phyloP scores from a whole-genome alignment of 2,113 vertebrate species.

The Leptosomus discolor region DNA sequence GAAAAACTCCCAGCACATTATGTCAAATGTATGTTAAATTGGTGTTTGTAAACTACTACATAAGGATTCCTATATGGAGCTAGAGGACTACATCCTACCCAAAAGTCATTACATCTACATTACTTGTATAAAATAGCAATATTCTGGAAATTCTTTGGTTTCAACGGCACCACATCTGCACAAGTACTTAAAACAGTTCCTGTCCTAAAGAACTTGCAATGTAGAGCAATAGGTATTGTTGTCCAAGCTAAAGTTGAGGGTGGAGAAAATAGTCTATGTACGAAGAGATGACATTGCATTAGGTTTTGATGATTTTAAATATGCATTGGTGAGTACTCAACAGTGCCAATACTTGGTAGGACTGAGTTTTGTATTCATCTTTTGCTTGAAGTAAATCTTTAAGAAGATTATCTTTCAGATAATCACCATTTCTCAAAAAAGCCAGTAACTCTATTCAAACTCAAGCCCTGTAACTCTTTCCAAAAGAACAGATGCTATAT shows the following conservation, averaged over 20 bases:
- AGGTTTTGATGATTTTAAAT: background rate
- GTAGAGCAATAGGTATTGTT: background rate
- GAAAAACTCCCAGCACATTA: too few species aligned
- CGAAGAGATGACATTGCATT: background rate
- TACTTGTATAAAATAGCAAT: background rate
- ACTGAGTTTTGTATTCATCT: background rate
- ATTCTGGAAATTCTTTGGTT: background rate
- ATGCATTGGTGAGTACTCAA: background rate
- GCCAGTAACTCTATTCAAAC: background rate
- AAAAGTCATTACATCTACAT: background rate
- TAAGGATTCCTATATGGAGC: background rate
- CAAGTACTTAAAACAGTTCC: background rate
- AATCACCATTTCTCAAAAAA: background rate
- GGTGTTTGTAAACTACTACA: background rate
- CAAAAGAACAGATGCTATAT: background rate
- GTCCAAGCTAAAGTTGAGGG: background rate
- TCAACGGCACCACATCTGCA: background rate
- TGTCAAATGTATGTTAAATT: background rate
- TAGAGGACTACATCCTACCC: background rate
- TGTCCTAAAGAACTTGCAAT: background rate
- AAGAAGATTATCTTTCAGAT: background rate
- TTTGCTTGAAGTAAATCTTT: background rate
- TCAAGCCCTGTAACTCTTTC: background rate
- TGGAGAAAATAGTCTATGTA: background rate
- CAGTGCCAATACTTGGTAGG: background rate